phyloP scores from a whole-genome alignment of 2,888 invertebrate species.

The Xylocampa areola region DNA sequence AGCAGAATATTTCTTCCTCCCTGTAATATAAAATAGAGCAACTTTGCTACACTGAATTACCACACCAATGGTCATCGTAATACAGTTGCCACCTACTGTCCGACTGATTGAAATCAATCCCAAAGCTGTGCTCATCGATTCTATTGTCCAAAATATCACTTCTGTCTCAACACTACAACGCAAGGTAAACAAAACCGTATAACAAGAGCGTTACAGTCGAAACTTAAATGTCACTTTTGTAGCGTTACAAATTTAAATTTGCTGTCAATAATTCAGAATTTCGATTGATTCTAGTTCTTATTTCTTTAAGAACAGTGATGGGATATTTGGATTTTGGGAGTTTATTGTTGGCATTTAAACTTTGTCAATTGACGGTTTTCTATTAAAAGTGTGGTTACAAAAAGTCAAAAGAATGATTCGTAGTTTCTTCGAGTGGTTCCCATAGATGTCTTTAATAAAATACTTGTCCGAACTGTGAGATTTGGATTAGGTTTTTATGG shows the following conservation, averaged over 20 bases:
- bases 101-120: constrained; percentile 85
- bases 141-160: constrained; percentile 68
- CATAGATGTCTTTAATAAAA: constrained; percentile 72
- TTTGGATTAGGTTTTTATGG: constrained; percentile 84
- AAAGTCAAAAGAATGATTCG: constrained; percentile 83
- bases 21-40: constrained; percentile 52
- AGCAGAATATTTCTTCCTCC: no score
- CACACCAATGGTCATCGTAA: constrained; percentile 69
- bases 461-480: constrained; percentile 71
- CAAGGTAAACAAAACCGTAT: constrained; percentile 41
- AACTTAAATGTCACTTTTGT: constrained; percentile 14
- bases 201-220: rapidly evolving
- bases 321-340: background rate
- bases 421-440: constrained; percentile 77
- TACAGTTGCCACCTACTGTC: constrained; percentile 85
- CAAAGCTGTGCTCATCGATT: constrained; percentile 79
- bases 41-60: constrained; percentile 32
- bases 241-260: constrained; percentile 24
- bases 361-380: constrained; percentile 73
- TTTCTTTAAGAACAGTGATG: constrained; percentile 7
- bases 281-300: constrained; percentile 8
- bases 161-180: constrained; percentile 12
- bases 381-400: constrained; percentile 75
- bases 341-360: constrained; percentile 18
- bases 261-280: constrained; percentile 1